These are phyloP conservation scores for Mythimna lalbum DNA, from an alignment of 2,888 invertebrate genomes.

Conservation along the genomic window DNA sequence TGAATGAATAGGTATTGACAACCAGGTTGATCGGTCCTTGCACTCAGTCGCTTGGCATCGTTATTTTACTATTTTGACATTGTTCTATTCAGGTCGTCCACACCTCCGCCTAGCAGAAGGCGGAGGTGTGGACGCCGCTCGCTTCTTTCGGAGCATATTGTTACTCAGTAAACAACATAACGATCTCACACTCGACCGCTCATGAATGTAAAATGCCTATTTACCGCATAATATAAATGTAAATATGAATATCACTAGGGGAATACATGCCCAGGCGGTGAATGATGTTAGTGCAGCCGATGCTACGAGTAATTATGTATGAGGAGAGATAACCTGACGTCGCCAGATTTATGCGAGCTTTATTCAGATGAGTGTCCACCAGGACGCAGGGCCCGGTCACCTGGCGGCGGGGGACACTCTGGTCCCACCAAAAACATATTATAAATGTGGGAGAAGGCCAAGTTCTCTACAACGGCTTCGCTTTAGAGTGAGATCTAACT, in stretches of 20 bases:
- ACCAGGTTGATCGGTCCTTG: no score
- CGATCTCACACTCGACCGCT: conserved; percentile 22
- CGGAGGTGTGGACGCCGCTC: neutral
- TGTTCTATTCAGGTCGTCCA: neutral
- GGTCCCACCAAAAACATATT: no score
- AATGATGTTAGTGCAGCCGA: conserved; percentile 1
- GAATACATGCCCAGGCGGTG: neutral
- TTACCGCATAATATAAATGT: conserved; percentile 41
- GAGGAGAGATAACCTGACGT: neutral
- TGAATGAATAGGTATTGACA: no score
- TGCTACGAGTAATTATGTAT: conserved; percentile 5
- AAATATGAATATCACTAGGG: conserved; percentile 39
- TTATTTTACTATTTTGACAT: neutral
- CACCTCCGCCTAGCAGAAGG: no score
- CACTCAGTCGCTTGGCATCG: no score
- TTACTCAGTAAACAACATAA: conserved; percentile 22
- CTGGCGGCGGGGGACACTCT: no score
- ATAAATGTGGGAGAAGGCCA: no score
- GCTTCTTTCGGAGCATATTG: conserved; percentile 5
- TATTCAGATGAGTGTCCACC: conserved; percentile 22
- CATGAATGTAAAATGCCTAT: conserved; percentile 50
- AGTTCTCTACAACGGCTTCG: no score
- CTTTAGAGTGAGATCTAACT: no score
- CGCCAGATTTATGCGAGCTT: conserved; percentile 8
- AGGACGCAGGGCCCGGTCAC: neutral